Conservation (phyloP, 2,797 vertebrate species). For the Coracias cyanogaster region DNA sequence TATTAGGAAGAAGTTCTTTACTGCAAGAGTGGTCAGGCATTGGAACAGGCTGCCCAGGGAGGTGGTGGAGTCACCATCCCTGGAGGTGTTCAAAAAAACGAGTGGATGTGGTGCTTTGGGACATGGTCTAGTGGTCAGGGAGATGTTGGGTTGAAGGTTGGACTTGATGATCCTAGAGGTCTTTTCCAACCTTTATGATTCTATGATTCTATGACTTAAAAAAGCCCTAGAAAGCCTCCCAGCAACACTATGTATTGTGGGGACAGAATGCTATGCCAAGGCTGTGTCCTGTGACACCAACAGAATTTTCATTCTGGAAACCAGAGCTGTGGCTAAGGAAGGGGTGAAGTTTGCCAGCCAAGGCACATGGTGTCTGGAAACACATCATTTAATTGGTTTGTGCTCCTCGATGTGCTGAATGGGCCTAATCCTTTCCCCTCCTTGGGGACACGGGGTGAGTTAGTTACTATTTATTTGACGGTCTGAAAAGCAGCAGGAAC, state of each 20-base stretch:
- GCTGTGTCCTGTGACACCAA: fast-evolving
- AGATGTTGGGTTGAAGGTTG: no score
- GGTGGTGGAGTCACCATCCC: no score
- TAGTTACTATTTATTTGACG: not conserved
- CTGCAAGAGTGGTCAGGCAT: no score
- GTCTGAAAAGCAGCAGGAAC: not conserved
- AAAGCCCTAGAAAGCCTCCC: not conserved
- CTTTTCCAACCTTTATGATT: no score
- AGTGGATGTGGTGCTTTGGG: no score
- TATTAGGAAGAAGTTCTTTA: no score
- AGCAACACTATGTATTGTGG: not conserved
- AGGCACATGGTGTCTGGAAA: not conserved
- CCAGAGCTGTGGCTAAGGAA: not conserved
- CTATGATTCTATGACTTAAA: not conserved
- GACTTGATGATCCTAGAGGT: no score
- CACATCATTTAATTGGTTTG: not conserved
- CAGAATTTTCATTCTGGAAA: not conserved
- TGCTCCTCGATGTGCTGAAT: not conserved
- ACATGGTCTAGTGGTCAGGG: no score
- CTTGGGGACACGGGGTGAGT: fast-evolving
- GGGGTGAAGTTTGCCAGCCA: not conserved
- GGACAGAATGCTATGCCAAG: not conserved
- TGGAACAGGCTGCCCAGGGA: no score
- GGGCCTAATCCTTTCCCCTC: not conserved
- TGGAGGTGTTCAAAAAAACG: no score